These are phyloP conservation scores for Protobothrops flavoviridis DNA, from an alignment of 2,113 vertebrate species.

Conservation along the genomic window DNA sequence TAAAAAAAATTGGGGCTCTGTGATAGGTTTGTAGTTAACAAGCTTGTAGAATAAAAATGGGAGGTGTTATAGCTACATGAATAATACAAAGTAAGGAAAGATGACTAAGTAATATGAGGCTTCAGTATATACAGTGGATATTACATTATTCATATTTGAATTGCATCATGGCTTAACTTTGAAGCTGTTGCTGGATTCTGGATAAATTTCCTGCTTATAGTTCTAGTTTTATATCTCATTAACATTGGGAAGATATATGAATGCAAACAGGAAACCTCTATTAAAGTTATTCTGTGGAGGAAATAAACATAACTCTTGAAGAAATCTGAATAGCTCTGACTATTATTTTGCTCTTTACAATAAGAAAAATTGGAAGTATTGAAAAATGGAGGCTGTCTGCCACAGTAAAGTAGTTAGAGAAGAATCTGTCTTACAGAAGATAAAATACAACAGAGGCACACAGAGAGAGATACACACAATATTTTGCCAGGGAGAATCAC, in stretches of 20 bases:
- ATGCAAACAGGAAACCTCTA: conserved; percentile 59
- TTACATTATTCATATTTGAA: conserved; percentile 13
- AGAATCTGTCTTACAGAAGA: background rate
- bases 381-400: background rate
- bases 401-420: background rate
- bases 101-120: background rate
- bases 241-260: conserved; percentile 55
- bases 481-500: background rate
- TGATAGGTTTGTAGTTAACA: conserved; percentile 49
- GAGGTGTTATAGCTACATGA: conserved; percentile 45
- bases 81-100: conserved; percentile 32
- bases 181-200: conserved; percentile 33
- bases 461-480: background rate
- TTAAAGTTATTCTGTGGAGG: background rate
- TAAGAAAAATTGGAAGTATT: background rate
- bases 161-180: conserved; percentile 30
- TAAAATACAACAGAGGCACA: background rate
- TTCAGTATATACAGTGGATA: background rate
- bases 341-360: background rate
- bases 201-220: conserved; percentile 21
- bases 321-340: background rate
- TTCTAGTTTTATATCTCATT: conserved; percentile 40
- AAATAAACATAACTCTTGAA: background rate
- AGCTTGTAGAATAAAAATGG: conserved; percentile 43
- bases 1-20: conserved; percentile 47